phyloP scores from a whole-genome alignment of 2,888 invertebrate species.

The Frankliniella intonsa region DNA sequence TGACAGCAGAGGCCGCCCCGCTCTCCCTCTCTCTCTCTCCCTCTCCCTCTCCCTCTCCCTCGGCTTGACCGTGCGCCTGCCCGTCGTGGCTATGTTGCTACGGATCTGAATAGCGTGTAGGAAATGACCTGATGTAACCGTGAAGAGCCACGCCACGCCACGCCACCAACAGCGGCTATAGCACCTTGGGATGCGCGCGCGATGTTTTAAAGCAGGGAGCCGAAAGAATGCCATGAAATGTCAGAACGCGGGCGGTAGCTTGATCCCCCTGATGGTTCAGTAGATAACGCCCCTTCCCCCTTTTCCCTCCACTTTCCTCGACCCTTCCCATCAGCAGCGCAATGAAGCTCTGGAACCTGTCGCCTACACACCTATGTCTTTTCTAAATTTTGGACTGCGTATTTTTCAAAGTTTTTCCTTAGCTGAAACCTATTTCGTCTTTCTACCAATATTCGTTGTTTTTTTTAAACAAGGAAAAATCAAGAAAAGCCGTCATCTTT shows the following conservation, averaged over 20 bases:
- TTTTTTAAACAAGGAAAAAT: too few relatives aligned
- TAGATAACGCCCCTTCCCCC: neutral
- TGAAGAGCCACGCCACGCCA: neutral
- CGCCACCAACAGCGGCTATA: neutral
- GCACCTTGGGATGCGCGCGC: too few relatives aligned
- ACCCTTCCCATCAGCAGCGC: neutral
- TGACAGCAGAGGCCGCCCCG: conserved; percentile 9
- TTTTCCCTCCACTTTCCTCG: neutral
- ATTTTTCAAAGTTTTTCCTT: too few relatives aligned
- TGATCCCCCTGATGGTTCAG: neutral
- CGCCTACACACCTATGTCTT: neutral
- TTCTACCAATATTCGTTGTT: too few relatives aligned
- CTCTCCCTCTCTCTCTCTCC: neutral
- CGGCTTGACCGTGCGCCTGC: too few relatives aligned
- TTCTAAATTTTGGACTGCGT: too few relatives aligned
- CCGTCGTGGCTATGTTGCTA: too few relatives aligned
- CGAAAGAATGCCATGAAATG: neutral
- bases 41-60: too few relatives aligned
- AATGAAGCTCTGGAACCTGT: too few relatives aligned
- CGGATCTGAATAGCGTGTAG: neutral
- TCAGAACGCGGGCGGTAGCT: neutral
- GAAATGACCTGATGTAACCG: neutral
- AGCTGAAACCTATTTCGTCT: too few relatives aligned
- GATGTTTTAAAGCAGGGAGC: too few relatives aligned
- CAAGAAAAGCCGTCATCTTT: too few relatives aligned